A percentile compares a stretch with the other conserved stretches of the same genome.
These are phyloP conservation scores for Aplysia californica DNA, from an alignment of 1,140 invertebrate species.

Conservation along the genomic window DNA sequence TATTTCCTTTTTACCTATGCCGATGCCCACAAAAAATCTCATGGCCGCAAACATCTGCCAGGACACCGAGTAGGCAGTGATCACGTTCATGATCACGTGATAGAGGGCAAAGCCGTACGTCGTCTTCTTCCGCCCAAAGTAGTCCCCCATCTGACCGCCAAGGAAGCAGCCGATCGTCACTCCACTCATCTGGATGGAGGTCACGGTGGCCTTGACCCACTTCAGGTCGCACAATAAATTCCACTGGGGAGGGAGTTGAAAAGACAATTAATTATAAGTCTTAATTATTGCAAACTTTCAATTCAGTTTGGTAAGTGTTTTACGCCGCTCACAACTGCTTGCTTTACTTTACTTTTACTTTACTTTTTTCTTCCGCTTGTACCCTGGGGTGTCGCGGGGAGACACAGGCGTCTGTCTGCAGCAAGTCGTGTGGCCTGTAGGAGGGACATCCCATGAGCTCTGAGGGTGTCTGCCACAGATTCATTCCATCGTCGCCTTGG, in stretches of 20 bases:
- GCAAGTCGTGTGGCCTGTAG: too few relatives aligned
- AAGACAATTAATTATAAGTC: neutral
- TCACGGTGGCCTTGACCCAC: conserved; percentile 35
- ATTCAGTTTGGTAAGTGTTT: neutral
- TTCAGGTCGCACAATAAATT: conserved; percentile 39
- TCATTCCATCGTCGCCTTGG: too few relatives aligned
- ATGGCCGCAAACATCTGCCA: conserved; percentile 44
- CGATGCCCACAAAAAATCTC: conserved; percentile 37
- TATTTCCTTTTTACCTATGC: neutral
- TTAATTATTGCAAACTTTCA: neutral
- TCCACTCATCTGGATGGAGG: conserved; percentile 44
- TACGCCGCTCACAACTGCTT: too few relatives aligned
- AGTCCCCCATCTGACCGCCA: conserved; percentile 41
- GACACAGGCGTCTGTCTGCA: too few relatives aligned
- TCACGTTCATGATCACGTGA: conserved; percentile 22
- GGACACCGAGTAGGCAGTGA: conserved; percentile 27
- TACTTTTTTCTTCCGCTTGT: too few relatives aligned
- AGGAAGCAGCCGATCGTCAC: conserved; percentile 42
- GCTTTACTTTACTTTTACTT: neutral
- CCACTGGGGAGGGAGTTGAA: conserved; percentile 44
- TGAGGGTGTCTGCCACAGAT: too few relatives aligned
- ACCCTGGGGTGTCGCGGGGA: too few relatives aligned
- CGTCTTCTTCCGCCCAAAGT: conserved; percentile 37
- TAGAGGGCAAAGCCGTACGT: conserved; percentile 24
- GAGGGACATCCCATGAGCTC: too few relatives aligned